Base-by-base conservation (phyloP, 1,140 invertebrate genomes). In the Diachasmimorpha longicaudata region DNA sequence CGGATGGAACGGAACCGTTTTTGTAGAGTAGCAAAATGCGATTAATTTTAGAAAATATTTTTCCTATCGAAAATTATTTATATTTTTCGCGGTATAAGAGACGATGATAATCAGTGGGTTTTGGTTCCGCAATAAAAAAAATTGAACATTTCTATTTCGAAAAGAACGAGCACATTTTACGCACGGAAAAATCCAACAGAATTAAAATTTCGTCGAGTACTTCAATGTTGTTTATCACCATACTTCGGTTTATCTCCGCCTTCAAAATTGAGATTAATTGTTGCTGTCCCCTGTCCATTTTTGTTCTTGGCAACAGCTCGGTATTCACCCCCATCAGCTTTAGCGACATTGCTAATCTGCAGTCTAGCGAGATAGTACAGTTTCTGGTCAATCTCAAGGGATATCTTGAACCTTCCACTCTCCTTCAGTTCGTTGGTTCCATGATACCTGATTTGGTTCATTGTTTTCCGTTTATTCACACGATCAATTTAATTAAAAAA, bases 221-320 rank as follows among this genome's bases (percentile, higher is more conserved):
- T 16, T 37, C n/a, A 39, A 31, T 11, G 63, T 5, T 46, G 31
- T 10, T 58, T 70, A 31, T 31, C 37, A 39, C 25, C 93, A 92
- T 93, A 96, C 95, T 96, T 96, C 79, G 93, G 93, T 91, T 94
- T 96, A 79, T 94, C 95, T 81, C 93, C 93, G 83, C 94, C 95
- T 90, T 97, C 95, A 89, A 98, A 97, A 90, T 98, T 99, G 16
- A 99, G 91, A 90, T 98, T 98, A 85, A 99, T 98, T 78, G 96
- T 97, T 55, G 98, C 96, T 48, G 94, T 93, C 70, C 96, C 96
- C 89, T 97, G 95, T 77, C 98, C 98, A 80, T 95, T 93, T 84
- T 93, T 94, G 89, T 99, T 99, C 90, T 93, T 96, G 58, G 97
- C 97, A 16, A 96, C 91, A 74, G 96, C 97, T 86, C 94, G 95